A percentile compares a stretch with the other conserved stretches of the same genome.
Conservation (phyloP, 1,140 invertebrate genomes). For the Ceratina japonica region DNA sequence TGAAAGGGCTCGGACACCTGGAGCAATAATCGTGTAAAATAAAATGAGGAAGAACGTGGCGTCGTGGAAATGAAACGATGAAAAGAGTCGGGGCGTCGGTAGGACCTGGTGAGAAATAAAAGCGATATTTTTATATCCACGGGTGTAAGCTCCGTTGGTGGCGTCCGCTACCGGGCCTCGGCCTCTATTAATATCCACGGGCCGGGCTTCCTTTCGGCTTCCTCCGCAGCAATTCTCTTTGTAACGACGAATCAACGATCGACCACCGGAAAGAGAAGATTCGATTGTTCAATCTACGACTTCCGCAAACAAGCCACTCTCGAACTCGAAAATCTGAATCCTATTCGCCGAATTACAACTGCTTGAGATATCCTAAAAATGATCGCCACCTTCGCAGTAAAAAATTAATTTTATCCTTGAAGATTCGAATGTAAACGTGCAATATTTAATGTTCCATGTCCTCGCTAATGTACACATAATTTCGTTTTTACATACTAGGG, state of each 20-base stretch:
- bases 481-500: too few species aligned
- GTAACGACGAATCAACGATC: slow-evolving; percentile 45
- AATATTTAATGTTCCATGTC: too few species aligned
- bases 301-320: slow-evolving; percentile 1
- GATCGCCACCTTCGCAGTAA: too few species aligned
- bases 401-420: too few species aligned
- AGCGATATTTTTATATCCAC: slow-evolving; percentile 77
- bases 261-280: slow-evolving; percentile 37
- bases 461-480: too few species aligned
- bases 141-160: slow-evolving; percentile 67
- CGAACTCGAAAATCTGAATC: too few species aligned
- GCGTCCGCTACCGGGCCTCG: slow-evolving; percentile 71
- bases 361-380: too few species aligned
- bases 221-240: slow-evolving; percentile 57
- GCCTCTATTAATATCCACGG: slow-evolving; percentile 77
- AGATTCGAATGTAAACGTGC: too few species aligned
- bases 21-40: slow-evolving; percentile 27
- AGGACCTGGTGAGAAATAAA: slow-evolving; percentile 67
- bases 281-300: slow-evolving; percentile 1
- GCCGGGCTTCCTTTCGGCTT: slow-evolving; percentile 68
- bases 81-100: slow-evolving; percentile 42
- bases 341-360: too few species aligned
- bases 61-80: neutral
- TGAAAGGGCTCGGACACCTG: neutral
- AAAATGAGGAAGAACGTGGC: slow-evolving; percentile 12